phyloP scores from a whole-genome alignment of 2,113 vertebrate species.

The Machaerirhynchus nigripectus region DNA sequence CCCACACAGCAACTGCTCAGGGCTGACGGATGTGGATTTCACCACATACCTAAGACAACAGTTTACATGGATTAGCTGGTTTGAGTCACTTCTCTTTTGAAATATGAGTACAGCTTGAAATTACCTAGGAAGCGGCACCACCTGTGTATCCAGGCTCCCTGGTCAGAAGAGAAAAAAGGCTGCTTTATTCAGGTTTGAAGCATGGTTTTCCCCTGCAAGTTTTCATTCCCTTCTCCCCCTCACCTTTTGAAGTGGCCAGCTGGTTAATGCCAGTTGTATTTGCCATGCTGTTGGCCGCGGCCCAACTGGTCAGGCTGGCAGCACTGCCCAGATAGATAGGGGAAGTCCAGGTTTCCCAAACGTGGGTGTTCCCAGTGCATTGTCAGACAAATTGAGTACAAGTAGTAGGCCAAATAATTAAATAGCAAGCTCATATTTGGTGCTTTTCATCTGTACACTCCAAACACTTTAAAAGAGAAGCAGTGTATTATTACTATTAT shows the following conservation, averaged over 20 bases:
- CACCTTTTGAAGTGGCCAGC: not conserved
- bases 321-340: not conserved
- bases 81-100: conserved; percentile 25
- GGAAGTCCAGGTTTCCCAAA: not conserved
- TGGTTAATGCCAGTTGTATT: not conserved
- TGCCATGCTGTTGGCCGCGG: not conserved
- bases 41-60: not conserved
- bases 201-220: not conserved
- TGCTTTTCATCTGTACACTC: not conserved
- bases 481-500: not conserved
- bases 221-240: not conserved
- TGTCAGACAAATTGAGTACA: not conserved
- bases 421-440: not conserved
- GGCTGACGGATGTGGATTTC: not conserved
- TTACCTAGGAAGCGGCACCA: not conserved
- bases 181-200: not conserved
- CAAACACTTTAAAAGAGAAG: not conserved
- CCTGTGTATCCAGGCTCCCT: not conserved
- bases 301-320: not conserved
- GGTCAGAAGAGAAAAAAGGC: not conserved
- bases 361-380: not conserved
- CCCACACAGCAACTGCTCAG: not conserved
- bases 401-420: not conserved
- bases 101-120: not conserved
- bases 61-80: not conserved